These are phyloP conservation scores for Pseudochirops corinnae DNA, from an alignment of 2,797 vertebrate species.

Conservation along the genomic window DNA sequence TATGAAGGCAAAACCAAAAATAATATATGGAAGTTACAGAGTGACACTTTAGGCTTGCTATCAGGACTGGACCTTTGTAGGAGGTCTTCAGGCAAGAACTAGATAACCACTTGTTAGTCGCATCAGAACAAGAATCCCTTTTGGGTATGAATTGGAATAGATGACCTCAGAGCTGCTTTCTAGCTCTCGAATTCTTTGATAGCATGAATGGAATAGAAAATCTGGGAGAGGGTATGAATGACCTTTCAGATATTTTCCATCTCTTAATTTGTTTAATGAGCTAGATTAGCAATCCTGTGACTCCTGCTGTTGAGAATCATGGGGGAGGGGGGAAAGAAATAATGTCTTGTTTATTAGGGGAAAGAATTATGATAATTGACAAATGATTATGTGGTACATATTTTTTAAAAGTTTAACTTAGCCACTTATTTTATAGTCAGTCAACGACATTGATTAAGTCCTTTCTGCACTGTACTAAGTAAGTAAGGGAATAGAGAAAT, in stretches of 20 bases:
- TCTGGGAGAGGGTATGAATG: neutral
- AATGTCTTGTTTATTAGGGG: neutral
- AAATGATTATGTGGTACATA: neutral
- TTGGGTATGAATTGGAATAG: neutral
- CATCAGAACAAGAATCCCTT: neutral
- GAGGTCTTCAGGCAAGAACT: neutral
- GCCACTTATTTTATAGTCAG: neutral
- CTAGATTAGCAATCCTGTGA: neutral
- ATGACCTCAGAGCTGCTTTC: neutral
- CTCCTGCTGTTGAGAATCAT: neutral
- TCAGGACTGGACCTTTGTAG: neutral
- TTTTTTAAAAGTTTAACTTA: neutral
- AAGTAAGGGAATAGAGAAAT: neutral
- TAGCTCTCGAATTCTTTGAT: neutral
- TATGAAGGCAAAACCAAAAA: neutral
- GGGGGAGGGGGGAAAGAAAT: accelerated
- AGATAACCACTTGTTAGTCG: neutral
- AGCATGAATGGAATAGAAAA: neutral
- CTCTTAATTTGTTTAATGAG: neutral
- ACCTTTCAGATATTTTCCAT: neutral
- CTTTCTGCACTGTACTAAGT: neutral
- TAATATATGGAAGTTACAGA: neutral
- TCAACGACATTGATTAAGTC: neutral
- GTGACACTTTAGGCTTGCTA: neutral
- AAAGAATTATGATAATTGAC: neutral